Conservation (phyloP, 2,113 vertebrate genomes). For the Danionella cerebrum region DNA sequence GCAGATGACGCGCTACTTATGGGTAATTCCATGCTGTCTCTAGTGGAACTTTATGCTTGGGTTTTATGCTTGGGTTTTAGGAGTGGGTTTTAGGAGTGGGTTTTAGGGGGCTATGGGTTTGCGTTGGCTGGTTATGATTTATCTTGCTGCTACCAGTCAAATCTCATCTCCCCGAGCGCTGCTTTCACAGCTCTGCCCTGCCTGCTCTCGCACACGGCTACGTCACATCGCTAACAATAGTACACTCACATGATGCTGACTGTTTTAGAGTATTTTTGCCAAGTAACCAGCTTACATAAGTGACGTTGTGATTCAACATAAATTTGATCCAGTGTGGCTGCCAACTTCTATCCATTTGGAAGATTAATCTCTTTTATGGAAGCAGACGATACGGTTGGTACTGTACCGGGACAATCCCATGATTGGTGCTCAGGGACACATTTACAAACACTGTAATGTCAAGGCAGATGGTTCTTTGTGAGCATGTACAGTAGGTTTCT, state of each 20-base stretch:
- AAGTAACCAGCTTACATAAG: not conserved
- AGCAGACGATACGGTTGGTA: not conserved
- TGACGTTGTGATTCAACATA: not conserved
- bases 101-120: too few relatives aligned
- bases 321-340: not conserved
- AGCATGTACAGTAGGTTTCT: not conserved
- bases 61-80: too few relatives aligned
- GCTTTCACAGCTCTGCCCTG: not conserved
- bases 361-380: constrained; percentile 10
- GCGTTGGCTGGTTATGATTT: too few relatives aligned
- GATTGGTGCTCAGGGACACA: not conserved
- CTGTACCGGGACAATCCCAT: not conserved
- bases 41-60: too few relatives aligned
- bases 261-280: not conserved
- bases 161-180: not conserved
- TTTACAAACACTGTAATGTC: not conserved
- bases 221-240: constrained; percentile 11
- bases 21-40: too few relatives aligned
- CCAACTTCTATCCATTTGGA: constrained; percentile 25
- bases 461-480: not conserved
- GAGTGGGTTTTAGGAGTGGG: too few relatives aligned
- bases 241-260: constrained; percentile 14
- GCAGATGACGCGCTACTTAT: too few relatives aligned
- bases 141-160: not conserved
- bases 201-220: constrained; percentile 6